Percentiles rank a stretch among this genome's conserved stretches.
Conservation (phyloP, 1,140 invertebrate genomes). For the Drosophila melanica region DNA sequence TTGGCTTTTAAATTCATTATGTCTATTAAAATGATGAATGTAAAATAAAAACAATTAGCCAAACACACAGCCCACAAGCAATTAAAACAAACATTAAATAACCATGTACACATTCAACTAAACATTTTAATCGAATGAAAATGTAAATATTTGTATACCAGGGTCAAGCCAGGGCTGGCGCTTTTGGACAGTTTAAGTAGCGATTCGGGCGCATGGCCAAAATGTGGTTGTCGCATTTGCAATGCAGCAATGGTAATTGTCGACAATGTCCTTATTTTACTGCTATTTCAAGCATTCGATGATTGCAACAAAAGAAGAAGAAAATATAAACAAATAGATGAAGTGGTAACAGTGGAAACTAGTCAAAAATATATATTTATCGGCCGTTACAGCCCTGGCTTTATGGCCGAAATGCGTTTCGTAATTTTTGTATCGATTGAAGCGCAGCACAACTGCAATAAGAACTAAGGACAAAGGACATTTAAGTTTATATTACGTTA, state of each 20-base stretch:
- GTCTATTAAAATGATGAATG: slow-evolving; percentile 4
- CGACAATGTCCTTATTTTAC: slow-evolving; percentile 46
- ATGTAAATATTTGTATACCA: slow-evolving; percentile 26
- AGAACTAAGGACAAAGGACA: slow-evolving; percentile 22
- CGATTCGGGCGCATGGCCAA: slow-evolving; percentile 66
- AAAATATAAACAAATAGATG: not conserved
- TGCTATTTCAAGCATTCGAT: slow-evolving; percentile 63
- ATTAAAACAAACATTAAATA: slow-evolving; percentile 6
- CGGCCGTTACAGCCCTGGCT: slow-evolving; percentile 46
- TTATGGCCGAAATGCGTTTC: slow-evolving; percentile 57
- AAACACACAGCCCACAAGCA: slow-evolving; percentile 25
- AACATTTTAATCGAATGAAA: slow-evolving; percentile 17
- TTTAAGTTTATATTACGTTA: slow-evolving; percentile 44
- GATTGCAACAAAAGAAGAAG: slow-evolving; percentile 41
- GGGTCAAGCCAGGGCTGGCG: slow-evolving; percentile 2
- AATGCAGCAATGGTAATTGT: slow-evolving; percentile 50
- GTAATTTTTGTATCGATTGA: slow-evolving; percentile 61
- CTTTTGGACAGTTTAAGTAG: slow-evolving; percentile 66
- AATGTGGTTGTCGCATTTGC: slow-evolving; percentile 70
- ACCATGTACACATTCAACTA: not conserved
- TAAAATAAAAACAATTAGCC: slow-evolving; percentile 38
- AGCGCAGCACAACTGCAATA: slow-evolving; percentile 18
- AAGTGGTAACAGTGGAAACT: not conserved
- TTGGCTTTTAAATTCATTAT: slow-evolving; percentile 15
- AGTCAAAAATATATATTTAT: slow-evolving; percentile 65